Evolutionary conservation across 2,888 invertebrate genomes (phyloP), one percentile per base, ranked within the genome.

Genomic region (Drosophila bunnanda): DNA sequence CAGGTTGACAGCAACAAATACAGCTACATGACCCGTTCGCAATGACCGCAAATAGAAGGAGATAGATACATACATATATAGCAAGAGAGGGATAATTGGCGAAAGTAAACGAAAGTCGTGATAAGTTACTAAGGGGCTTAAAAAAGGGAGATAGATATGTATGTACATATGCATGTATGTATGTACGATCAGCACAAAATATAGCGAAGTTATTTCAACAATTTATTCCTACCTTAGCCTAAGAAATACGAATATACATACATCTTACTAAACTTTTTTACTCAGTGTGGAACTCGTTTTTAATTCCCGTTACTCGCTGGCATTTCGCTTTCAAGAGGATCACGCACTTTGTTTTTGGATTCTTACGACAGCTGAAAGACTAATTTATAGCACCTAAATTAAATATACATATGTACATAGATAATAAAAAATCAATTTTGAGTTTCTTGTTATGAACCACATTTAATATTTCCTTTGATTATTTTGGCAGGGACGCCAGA

Each of bases 1-100:
- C 50, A 25, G 48, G 32, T 59, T 38, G 46, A 38, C 60, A 62
- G 32, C 28, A 46, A 46, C 28, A 58, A 46, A 30, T 34, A 38
- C 22, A 22, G 22, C n/a, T n/a, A 50, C 34, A 44, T 30, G 15
- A 12, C 10, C 3, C 39, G 20, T 50, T 50, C 39, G 34, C 64
- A 64, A 64, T 62, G 64, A 64, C 64, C 64, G 34, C 64, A 64
- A 64, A 48, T 48, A 62, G n/a, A 48, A 6, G 25, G 20, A 48
- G 56, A 56, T 15, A 32, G 22, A 22, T 15, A 46, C 6, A 54
- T 10, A 30, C 13, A 30, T 13, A 44, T 8, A 30, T 9, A 17
- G n/a, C 15, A 5, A 7, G 10, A 53, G 25, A n/a, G 22, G 41
- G 32, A 60, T 60, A 41, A 43, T 43, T 53, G 36, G 53, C 15